Evolutionary conservation across 2,113 vertebrate species (phyloP), one percentile per base, ranked within the genome.

Genomic region (Leucopternis melanops): DNA sequence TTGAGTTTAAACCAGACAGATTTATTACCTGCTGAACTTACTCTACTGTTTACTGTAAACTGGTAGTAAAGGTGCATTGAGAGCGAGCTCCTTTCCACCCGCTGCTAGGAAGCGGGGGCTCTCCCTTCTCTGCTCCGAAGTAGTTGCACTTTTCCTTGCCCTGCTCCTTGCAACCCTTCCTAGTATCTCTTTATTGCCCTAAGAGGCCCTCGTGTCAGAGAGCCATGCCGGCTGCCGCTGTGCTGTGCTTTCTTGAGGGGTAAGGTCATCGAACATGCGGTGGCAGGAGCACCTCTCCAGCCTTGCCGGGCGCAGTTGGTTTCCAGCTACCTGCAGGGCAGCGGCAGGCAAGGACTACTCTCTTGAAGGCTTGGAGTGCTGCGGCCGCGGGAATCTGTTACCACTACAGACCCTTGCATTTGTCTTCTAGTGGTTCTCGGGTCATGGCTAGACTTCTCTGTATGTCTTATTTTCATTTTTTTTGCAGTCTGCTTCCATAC

Each of bases 231-330:
- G 67, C 34, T 25, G 62, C 38, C 3, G 42, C 55, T 7, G 13
- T 10, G 40, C n/a, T 11, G 36, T 29, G 58, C 42, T 31, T 44
- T n/a, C 52, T 49, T 1, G 2, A 42, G 55, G n/a, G 50, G 44
- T 66, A 34, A 6, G 16, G 49, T n/a, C 32, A 4, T 10, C 1
- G 50, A 22, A 22, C 0, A 8, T 21, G 62, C 8, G 2, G 61
- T 3, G 2, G 36, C 70, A 20, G 82, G 26, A 59, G 3, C 16
- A 3, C 14, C 13, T 42, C 34, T 16, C 61, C 9, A 9, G n/a
- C 26, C 15, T 19, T 22, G 22, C 54, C 0, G 0, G 27, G 25
- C 8, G 3, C 58, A 8, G 25, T 16, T 18, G 1, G 2, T 6
- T 7, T 9, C 23, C n/a, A 17, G 47, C 65, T 50, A 5, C 7